A percentile compares a stretch with the other conserved stretches of the same genome.
Evolutionary conservation across 2,888 invertebrate genomes (phyloP).

Genomic region (Neoscelio sp.): DNA sequence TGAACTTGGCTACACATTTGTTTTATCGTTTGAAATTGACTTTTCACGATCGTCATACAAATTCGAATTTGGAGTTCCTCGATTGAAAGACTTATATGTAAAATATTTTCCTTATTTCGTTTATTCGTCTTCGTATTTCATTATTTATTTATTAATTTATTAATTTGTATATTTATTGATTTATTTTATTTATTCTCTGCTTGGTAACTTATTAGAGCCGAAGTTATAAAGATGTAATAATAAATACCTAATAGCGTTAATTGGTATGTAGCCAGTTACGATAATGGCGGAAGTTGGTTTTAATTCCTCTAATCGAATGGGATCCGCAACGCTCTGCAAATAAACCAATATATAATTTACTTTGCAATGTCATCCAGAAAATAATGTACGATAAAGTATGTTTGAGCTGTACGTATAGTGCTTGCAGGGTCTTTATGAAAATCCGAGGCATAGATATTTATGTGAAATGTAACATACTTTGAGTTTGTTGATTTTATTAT

Average conservation of each 20-base stretch:
- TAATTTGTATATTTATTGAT: no score
- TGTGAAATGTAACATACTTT: background rate
- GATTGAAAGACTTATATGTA: no score
- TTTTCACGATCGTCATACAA: no score
- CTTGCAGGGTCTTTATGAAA: slow-evolving; percentile 72
- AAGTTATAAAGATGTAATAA: no score
- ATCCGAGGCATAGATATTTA: slow-evolving; percentile 62
- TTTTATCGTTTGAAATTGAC: no score
- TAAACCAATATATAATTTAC: slow-evolving; percentile 9
- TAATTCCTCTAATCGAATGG: slow-evolving; percentile 72
- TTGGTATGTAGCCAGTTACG: slow-evolving; percentile 79
- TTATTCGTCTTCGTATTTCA: no score
- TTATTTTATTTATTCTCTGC: background rate
- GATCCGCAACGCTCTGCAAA: slow-evolving; percentile 74
- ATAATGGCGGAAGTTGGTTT: slow-evolving; percentile 78
- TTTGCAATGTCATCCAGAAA: background rate
- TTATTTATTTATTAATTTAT: no score
- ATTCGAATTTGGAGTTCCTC: no score
- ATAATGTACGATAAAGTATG: background rate
- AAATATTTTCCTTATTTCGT: no score
- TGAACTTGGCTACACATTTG: no score
- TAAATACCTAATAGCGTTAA: slow-evolving; percentile 75
- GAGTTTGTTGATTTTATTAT: background rate
- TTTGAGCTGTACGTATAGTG: slow-evolving; percentile 71
- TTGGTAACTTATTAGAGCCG: no score